These are phyloP conservation scores for Oriolus oriolus DNA, from an alignment of 2,113 vertebrate species.

Conservation along the genomic window DNA sequence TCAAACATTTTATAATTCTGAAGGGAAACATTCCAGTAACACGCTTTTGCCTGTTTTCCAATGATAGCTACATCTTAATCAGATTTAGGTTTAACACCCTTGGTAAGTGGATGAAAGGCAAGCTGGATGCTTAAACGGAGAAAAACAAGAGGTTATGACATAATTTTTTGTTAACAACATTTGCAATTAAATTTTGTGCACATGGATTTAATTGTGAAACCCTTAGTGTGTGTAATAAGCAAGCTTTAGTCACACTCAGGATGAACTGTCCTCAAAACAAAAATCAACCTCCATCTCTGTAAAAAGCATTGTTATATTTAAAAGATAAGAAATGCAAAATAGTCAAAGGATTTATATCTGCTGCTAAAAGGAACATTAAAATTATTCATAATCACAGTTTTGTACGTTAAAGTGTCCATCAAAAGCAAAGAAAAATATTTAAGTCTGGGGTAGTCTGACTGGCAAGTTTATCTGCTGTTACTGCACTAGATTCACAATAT, in stretches of 20 bases:
- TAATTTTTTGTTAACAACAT: background rate
- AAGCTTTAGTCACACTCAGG: background rate
- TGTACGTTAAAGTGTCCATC: background rate
- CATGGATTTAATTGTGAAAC: background rate
- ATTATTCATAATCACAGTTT: background rate
- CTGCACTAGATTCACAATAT: background rate
- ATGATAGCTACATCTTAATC: background rate
- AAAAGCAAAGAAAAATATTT: background rate
- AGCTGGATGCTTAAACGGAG: background rate
- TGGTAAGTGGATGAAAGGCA: background rate
- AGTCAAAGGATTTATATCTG: background rate
- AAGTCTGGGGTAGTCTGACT: background rate
- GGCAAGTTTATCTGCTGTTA: background rate
- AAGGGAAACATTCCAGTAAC: background rate
- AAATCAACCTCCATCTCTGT: background rate
- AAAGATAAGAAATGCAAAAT: background rate
- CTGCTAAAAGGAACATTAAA: background rate
- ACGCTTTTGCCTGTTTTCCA: background rate
- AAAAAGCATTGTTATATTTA: background rate
- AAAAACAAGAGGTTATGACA: background rate
- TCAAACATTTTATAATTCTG: background rate
- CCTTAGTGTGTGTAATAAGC: background rate
- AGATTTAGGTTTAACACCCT: background rate
- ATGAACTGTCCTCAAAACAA: background rate
- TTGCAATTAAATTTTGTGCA: background rate